Conservation (phyloP, 2,797 vertebrate species). For the Acipenser transmontanus region DNA sequence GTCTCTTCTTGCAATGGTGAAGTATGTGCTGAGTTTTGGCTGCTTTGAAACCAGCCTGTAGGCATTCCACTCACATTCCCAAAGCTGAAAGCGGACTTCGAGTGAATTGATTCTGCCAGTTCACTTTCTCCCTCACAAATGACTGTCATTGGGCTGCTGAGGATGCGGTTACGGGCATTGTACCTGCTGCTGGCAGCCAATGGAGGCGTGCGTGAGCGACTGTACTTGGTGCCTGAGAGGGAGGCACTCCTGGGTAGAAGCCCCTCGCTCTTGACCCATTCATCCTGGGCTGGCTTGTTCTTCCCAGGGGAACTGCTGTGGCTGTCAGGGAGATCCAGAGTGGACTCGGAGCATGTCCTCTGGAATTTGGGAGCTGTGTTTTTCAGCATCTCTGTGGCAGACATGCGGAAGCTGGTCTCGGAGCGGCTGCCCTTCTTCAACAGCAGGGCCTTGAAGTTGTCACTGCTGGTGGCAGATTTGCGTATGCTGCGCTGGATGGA, state of each 20-base stretch:
- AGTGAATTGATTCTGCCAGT: conserved; percentile 38
- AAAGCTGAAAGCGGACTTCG: conserved; percentile 13
- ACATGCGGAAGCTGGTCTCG: conserved; percentile 88
- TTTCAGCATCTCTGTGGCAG: conserved; percentile 89
- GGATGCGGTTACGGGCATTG: conserved; percentile 81
- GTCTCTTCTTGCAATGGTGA: conserved; percentile 20
- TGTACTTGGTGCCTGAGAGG: conserved; percentile 66
- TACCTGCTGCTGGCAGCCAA: conserved; percentile 95
- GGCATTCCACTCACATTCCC: conserved; percentile 30
- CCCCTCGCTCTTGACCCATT: conserved; percentile 81
- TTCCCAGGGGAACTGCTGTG: conserved; percentile 67
- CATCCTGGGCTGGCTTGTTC: conserved; percentile 66
- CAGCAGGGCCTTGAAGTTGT: conserved; percentile 92
- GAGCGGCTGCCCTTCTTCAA: conserved; percentile 90
- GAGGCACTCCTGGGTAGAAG: conserved; percentile 68
- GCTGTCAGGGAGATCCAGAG: conserved; percentile 51
- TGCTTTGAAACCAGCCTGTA: conserved; percentile 33
- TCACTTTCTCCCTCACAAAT: conserved; percentile 94
- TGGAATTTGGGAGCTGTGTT: conserved; percentile 86
- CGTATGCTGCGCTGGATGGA: conserved; percentile 87
- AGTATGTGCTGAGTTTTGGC: conserved; percentile 29
- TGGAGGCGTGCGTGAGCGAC: conserved; percentile 84
- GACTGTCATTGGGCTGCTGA: conserved; percentile 96
- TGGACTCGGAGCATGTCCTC: conserved; percentile 60
- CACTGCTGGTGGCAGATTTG: conserved; percentile 90